Evolutionary conservation across 2,888 invertebrate species (phyloP).

Genomic region (Nesidiocoris tenuis): DNA sequence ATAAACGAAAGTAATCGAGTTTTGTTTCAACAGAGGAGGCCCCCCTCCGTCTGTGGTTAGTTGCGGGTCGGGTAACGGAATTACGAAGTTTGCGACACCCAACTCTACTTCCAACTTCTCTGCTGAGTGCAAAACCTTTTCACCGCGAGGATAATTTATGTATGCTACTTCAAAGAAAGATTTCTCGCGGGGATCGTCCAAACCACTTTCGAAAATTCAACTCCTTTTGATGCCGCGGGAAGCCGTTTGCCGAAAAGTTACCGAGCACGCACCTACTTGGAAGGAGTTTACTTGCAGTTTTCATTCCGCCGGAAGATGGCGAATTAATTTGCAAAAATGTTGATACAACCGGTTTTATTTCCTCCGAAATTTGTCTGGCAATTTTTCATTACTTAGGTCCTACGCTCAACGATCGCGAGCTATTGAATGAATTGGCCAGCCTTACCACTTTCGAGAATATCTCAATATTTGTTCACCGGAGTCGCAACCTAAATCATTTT

Average conservation of each 20-base stretch:
- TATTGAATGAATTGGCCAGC: too few species aligned
- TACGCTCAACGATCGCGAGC: too few species aligned
- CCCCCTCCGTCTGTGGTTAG: not conserved
- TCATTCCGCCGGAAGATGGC: too few species aligned
- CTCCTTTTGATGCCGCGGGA: not conserved
- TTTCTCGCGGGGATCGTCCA: not conserved
- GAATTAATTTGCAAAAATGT: too few species aligned
- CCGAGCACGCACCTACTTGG: not conserved
- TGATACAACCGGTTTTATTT: too few species aligned
- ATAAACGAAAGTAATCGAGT: constrained; percentile 34
- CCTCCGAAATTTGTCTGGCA: too few species aligned
- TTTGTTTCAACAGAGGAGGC: not conserved
- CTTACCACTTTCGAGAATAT: too few species aligned
- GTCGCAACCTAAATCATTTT: too few species aligned
- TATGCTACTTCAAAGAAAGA: constrained; percentile 18
- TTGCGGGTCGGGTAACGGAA: constrained; percentile 15
- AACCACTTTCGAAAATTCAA: constrained; percentile 20
- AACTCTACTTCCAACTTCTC: constrained; percentile 31
- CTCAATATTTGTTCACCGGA: too few species aligned
- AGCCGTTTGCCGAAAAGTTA: not conserved
- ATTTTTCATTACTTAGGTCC: too few species aligned
- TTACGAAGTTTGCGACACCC: constrained; percentile 33
- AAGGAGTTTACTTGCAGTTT: too few species aligned
- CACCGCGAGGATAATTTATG: constrained; percentile 39
- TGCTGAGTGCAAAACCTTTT: constrained; percentile 30